Evolutionary conservation across 2,888 invertebrate genomes (phyloP).

Genomic region (Conomelus anceps): DNA sequence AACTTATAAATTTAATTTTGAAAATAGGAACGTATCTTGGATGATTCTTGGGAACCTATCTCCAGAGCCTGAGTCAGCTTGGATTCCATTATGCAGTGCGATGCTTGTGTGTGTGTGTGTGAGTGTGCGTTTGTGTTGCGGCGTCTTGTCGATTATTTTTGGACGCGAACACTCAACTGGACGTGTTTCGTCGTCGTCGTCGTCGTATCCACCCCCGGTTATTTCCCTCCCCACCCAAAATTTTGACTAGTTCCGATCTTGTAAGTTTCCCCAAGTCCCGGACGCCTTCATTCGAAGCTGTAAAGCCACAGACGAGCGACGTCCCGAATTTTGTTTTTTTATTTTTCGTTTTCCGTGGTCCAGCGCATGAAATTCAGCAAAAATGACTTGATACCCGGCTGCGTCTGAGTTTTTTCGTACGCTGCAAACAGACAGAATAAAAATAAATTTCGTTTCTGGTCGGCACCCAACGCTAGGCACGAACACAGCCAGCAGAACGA

Average conservation of each 20-base stretch:
- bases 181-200: background rate
- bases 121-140: background rate
- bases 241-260: background rate
- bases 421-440: background rate
- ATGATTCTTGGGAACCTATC: background rate
- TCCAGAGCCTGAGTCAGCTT: background rate
- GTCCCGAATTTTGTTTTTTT: constrained; percentile 10
- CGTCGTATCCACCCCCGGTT: background rate
- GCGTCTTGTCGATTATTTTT: background rate
- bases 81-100: background rate
- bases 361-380: background rate
- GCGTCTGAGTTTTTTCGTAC: background rate
- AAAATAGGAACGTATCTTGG: background rate
- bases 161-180: background rate
- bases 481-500: background rate
- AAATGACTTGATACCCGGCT: background rate
- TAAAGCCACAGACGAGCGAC: constrained; percentile 3
- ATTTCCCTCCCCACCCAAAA: background rate
- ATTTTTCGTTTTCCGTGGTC: background rate
- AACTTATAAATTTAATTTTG: background rate
- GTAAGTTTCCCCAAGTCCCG: background rate
- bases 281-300: background rate
- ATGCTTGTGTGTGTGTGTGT: background rate
- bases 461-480: background rate
- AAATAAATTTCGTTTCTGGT: background rate